Base-by-base conservation (phyloP, 92 coral and sea anemone species). In the Phenganax stokvisi region DNA sequence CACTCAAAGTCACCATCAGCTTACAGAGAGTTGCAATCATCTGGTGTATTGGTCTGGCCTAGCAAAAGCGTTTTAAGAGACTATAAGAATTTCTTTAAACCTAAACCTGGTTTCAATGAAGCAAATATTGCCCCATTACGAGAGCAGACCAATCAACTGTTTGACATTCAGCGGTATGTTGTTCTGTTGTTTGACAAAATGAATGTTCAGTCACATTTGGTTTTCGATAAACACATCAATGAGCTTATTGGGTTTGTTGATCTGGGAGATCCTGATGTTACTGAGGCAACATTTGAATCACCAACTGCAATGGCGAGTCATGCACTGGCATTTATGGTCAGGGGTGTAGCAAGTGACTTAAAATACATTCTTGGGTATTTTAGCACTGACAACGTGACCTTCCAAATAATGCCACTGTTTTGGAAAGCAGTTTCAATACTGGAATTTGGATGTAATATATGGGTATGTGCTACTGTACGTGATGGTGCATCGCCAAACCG, bases 11-110 rank as follows among this genome's bases (percentile, higher is more conserved):
- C 86, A 37, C 86, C 86, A 6, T 62, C 86, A 7, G 66, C 47
- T 31, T 83, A 83, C 65, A 67, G 79, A 66, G 86, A 84, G 44
- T 25, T 84, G 56, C 47, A 65, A n/a, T 75, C 72, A 11, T 75
- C 83, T 84, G 87, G 87, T 44, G 82, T 77, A 0, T 54, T 84
- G 47, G 87, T 84, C 0, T 74, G 77, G n/a, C 87, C 87, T n/a
- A n/a, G n/a, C n/a, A n/a, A n/a, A n/a, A n/a, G n/a, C n/a, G n/a
- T n/a, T n/a, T n/a, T n/a, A 44, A 84, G 75, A 37, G 73, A 84
- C 31, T 66, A 80, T 30, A 52, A n/a, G 73, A 57, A 61, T 31
- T 54, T 56, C 27, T 66, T 80, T 29, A 80, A 56, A 83, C 74
- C 87, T 31, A 53, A 84, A 57, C 68, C 74, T 28, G 82, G 86